A percentile compares a stretch with the other conserved stretches of the same genome.
Conservation (phyloP, 2,113 vertebrate genomes). For the Dasyornis broadbenti region DNA sequence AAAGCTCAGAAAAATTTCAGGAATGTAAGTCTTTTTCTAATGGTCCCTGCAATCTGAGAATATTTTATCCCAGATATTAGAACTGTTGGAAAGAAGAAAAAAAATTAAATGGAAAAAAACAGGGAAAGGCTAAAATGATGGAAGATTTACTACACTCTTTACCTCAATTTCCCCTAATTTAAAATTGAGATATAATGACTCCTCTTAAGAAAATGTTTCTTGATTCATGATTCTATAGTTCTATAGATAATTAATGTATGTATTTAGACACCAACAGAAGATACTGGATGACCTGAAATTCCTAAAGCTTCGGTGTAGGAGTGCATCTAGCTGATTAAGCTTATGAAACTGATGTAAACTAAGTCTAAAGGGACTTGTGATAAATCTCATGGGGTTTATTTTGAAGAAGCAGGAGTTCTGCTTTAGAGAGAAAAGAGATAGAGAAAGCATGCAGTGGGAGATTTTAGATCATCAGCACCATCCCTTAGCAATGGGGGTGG, state of each 20-base stretch:
- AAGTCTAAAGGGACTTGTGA: not conserved
- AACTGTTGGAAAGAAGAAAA: not conserved
- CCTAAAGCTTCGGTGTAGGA: not conserved
- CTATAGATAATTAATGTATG: not conserved
- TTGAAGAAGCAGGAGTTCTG: not conserved
- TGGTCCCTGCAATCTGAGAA: not conserved
- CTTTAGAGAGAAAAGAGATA: not conserved
- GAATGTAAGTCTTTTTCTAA: not conserved
- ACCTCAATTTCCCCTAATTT: not conserved
- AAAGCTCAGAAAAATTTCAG: not conserved
- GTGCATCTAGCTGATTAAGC: not conserved
- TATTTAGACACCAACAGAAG: not conserved
- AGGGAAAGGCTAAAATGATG: not conserved
- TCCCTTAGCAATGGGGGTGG: fast-evolving
- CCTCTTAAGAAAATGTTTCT: not conserved
- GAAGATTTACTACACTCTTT: not conserved
- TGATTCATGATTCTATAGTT: not conserved
- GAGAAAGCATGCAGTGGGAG: not conserved
- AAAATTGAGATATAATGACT: not conserved
- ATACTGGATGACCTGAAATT: not conserved
- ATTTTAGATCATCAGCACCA: not conserved
- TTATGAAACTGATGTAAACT: not conserved
- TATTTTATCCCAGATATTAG: not conserved
- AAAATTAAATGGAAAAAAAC: not conserved
- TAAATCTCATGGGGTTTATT: not conserved